Conservation (phyloP, 2,113 vertebrate species). For the Neogale vison region DNA sequence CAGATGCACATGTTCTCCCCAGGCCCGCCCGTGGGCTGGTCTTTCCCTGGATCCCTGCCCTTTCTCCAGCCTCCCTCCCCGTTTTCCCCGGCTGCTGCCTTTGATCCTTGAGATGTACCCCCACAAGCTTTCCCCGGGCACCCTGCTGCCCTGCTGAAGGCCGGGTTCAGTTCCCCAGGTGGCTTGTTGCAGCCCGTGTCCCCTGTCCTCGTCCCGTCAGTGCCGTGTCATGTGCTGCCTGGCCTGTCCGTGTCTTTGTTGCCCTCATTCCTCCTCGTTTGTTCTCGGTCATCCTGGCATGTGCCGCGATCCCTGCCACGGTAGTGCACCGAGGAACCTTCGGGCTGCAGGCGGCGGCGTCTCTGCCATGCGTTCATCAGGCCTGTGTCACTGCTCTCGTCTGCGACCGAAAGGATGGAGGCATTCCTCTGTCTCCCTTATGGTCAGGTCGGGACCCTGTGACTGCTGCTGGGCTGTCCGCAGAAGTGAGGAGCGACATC, state of each 20-base stretch:
- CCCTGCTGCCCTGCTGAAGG: not conserved
- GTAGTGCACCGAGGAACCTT: not conserved
- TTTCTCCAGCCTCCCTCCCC: not conserved
- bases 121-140: too few relatives aligned
- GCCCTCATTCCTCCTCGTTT: not conserved
- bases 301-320: not conserved
- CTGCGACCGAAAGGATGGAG: too few relatives aligned
- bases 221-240: fast-evolving
- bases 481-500: not conserved
- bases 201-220: fast-evolving
- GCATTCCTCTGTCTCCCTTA: not conserved
- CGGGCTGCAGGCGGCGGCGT: not conserved
- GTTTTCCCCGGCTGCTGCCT: not conserved
- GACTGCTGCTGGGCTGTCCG: not conserved
- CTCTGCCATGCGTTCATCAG: not conserved
- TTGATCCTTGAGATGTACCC: not conserved
- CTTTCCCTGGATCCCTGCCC: not conserved
- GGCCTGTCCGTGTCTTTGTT: not conserved
- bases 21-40: not conserved
- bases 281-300: fast-evolving
- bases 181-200: fast-evolving
- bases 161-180: fast-evolving
- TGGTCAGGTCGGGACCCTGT: not conserved
- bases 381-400: not conserved
- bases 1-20: fast-evolving